These are phyloP conservation scores for Macheiramphus alcinus DNA, from an alignment of 2,113 vertebrate genomes.

Conservation along the genomic window DNA sequence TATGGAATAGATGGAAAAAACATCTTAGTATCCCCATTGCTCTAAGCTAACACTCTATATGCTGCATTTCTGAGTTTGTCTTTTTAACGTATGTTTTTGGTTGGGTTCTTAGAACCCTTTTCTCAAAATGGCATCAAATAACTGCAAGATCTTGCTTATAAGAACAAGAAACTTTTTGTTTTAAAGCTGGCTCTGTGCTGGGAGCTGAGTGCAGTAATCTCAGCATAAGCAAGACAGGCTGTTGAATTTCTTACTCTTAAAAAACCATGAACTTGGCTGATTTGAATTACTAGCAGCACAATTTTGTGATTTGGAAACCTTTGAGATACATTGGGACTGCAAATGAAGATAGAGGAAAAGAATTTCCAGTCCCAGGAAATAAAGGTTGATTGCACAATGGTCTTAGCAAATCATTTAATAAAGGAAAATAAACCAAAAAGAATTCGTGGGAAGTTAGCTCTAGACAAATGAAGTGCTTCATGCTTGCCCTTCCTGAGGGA, in stretches of 20 bases:
- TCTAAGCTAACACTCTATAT: neutral
- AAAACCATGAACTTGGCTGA: neutral
- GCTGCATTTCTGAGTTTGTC: neutral
- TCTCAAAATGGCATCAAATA: neutral
- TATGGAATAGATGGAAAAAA: neutral
- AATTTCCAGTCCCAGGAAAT: neutral
- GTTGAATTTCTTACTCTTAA: neutral
- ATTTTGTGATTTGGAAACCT: neutral
- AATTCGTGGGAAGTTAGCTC: neutral
- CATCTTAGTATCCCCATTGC: fast-evolving
- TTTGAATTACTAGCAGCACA: neutral
- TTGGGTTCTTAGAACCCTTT: neutral
- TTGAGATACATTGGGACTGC: neutral
- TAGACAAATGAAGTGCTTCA: neutral
- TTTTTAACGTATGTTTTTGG: neutral
- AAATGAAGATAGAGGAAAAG: neutral
- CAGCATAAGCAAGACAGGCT: neutral
- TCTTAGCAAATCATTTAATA: neutral
- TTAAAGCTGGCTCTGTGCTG: neutral
- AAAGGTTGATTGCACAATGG: neutral
- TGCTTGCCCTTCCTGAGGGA: neutral
- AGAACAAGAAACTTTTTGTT: neutral
- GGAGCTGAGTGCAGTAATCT: neutral
- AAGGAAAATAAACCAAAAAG: neutral
- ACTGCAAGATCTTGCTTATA: neutral